Conservation (phyloP, 2,113 vertebrate genomes). For the Daubentonia madagascariensis region DNA sequence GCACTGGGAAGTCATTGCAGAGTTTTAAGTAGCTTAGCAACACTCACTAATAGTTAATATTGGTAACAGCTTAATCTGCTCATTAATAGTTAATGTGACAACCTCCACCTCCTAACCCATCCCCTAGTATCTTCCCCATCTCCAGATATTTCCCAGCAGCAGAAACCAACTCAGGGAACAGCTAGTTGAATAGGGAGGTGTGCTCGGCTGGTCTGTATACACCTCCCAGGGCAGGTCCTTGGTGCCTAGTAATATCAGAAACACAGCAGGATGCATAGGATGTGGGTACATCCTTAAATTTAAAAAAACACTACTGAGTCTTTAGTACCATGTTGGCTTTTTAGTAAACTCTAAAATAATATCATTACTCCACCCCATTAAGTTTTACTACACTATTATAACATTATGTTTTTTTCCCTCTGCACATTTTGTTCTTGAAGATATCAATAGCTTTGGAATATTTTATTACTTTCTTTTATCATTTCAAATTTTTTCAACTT, state of each 20-base stretch:
- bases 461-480: slow-evolving; percentile 32
- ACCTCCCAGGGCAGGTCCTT: background rate
- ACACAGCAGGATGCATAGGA: background rate
- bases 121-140: background rate
- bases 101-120: background rate
- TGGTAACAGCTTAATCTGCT: background rate
- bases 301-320: background rate
- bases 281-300: background rate
- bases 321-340: background rate
- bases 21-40: background rate
- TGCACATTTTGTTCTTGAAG: slow-evolving; percentile 1
- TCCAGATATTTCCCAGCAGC: background rate
- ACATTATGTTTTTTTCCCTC: slow-evolving; percentile 10
- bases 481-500: slow-evolving; percentile 28
- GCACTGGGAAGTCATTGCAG: background rate
- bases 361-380: slow-evolving; percentile 42
- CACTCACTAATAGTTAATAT: background rate
- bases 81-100: background rate
- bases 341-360: slow-evolving; percentile 32
- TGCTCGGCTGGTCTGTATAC: background rate
- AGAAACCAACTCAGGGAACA: background rate
- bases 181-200: background rate
- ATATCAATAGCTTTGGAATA: slow-evolving; percentile 28
- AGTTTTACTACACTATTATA: slow-evolving; percentile 51
- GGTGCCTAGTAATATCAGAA: background rate